A percentile compares a stretch with the other conserved stretches of the same genome.
Conservation (phyloP, 2,113 vertebrate genomes). For the Indri indri region DNA sequence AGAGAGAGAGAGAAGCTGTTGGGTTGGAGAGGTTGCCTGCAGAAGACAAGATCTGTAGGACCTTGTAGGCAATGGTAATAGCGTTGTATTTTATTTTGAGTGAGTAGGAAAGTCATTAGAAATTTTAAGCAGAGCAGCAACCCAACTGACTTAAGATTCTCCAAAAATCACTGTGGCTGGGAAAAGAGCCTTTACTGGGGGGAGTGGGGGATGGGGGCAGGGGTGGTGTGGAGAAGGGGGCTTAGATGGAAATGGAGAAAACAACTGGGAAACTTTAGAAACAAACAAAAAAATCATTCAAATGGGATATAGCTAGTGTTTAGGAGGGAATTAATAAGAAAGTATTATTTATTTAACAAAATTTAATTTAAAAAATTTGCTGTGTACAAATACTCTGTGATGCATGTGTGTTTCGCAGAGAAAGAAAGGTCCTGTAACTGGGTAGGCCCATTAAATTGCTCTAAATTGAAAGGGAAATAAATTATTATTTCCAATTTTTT, state of each 20-base stretch:
- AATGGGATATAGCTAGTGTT: neutral
- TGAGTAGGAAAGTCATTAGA: neutral
- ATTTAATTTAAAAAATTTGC: neutral
- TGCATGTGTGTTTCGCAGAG: neutral
- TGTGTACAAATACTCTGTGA: neutral
- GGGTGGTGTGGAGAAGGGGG: too few relatives aligned
- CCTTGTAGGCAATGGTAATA: neutral
- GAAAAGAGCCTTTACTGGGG: neutral
- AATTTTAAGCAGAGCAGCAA: neutral
- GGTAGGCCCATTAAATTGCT: neutral
- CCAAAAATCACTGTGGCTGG: neutral
- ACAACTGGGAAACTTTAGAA: neutral
- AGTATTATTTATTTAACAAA: neutral
- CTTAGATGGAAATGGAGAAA: constrained; percentile 6
- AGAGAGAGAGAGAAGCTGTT: neutral
- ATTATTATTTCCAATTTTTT: neutral
- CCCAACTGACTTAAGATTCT: neutral
- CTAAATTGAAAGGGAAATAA: constrained; percentile 9
- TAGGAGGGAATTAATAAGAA: neutral
- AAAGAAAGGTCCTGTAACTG: neutral
- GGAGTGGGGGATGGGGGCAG: too few relatives aligned
- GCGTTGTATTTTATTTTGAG: neutral
- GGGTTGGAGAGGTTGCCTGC: neutral
- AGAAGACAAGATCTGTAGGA: neutral
- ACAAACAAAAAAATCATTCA: neutral